A percentile compares a stretch with the other conserved stretches of the same genome.
phyloP scores from a whole-genome alignment of 2,888 invertebrate genomes.

The Epistrophe eligans region DNA sequence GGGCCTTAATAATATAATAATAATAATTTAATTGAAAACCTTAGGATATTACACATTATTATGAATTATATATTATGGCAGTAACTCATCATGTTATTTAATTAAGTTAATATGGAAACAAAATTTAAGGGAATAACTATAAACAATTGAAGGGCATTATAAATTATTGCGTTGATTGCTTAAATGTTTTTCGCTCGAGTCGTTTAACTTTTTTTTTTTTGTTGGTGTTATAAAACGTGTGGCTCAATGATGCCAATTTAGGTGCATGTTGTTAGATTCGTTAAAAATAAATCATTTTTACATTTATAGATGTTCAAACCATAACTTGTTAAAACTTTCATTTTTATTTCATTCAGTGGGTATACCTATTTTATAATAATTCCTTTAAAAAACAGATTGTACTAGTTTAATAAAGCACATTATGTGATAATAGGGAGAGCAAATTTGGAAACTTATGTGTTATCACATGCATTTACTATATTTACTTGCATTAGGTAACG shows the following conservation, averaged over 20 bases:
- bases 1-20: background rate
- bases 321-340: slow-evolving; percentile 3
- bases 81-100: background rate
- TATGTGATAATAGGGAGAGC: slow-evolving; percentile 13
- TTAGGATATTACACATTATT: background rate
- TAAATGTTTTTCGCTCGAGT: slow-evolving; percentile 8
- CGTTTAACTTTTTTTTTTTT: background rate
- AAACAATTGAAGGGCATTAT: slow-evolving; percentile 10
- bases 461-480: background rate
- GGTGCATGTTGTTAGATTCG: slow-evolving; percentile 45
- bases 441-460: slow-evolving; percentile 5
- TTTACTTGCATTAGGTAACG: background rate
- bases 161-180: background rate
- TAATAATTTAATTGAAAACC: background rate
- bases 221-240: slow-evolving; percentile 3
- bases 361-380: slow-evolving; percentile 30
- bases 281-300: slow-evolving; percentile 2
- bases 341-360: slow-evolving; percentile 4
- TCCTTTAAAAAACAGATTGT: slow-evolving; percentile 28
- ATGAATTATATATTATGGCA: background rate
- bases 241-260: background rate
- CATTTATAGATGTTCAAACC: slow-evolving; percentile 10
- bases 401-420: slow-evolving; percentile 3
- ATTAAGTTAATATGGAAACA: background rate
- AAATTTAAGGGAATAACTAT: background rate